Conservation (phyloP, 2,113 vertebrate genomes). For the Pyxicephalus adspersus region DNA sequence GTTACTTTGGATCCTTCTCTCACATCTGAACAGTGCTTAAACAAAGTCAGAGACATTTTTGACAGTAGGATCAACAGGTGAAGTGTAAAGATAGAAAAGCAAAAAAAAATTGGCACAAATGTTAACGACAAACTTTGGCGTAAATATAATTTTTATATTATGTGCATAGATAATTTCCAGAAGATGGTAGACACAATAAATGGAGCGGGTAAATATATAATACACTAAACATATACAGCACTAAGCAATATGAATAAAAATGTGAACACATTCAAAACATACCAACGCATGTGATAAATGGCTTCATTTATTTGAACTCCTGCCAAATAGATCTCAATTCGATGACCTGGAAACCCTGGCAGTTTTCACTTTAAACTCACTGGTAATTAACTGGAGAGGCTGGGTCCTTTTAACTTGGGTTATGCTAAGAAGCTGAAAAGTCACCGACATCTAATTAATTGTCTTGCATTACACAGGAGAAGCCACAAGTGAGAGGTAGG, state of each 20-base stretch:
- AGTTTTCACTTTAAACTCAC: slow-evolving; percentile 9
- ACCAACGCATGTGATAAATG: background rate
- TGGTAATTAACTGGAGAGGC: slow-evolving; percentile 34
- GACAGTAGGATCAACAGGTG: too few species aligned
- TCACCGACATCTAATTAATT: slow-evolving; percentile 19
- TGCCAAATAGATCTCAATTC: slow-evolving; percentile 3
- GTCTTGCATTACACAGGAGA: slow-evolving; percentile 1
- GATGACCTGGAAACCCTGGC: background rate
- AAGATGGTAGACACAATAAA: background rate
- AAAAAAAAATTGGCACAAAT: background rate
- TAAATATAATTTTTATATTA: background rate
- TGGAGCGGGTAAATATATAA: too few species aligned
- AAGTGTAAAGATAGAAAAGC: background rate
- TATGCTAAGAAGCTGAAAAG: slow-evolving; percentile 7
- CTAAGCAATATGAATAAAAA: background rate
- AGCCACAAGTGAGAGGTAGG: background rate
- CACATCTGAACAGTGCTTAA: too few species aligned
- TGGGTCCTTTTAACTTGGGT: slow-evolving; percentile 20
- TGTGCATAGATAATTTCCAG: background rate
- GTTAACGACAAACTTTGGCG: background rate
- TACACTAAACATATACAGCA: too few species aligned
- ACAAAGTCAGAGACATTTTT: too few species aligned
- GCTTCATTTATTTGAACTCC: slow-evolving; percentile 13
- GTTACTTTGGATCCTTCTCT: too few species aligned
- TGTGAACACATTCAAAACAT: background rate